phyloP scores from a whole-genome alignment of 2,797 vertebrate genomes.

The Clamator glandarius region DNA sequence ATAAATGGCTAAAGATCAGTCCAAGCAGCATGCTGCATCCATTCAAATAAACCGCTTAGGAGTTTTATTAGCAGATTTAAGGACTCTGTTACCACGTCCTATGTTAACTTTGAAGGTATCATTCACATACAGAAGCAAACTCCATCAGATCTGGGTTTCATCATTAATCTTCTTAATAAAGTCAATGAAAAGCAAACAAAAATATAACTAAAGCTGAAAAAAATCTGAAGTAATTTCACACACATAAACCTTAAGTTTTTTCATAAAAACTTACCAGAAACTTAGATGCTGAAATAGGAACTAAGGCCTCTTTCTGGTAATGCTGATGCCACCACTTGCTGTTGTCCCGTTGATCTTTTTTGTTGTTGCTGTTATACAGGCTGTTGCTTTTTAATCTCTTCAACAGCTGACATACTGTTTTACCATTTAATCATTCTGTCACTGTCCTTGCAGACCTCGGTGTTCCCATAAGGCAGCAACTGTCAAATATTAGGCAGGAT shows the following conservation, averaged over 20 bases:
- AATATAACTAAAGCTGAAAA: not conserved
- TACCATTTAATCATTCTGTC: slow-evolving; percentile 23
- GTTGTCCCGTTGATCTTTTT: slow-evolving; percentile 35
- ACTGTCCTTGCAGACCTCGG: not conserved
- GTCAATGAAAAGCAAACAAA: not conserved
- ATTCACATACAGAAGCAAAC: not conserved
- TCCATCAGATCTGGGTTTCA: not conserved
- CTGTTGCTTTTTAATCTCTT: slow-evolving; percentile 47
- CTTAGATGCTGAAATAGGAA: not conserved
- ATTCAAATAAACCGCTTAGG: not conserved
- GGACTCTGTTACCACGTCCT: not conserved
- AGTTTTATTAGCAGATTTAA: not conserved
- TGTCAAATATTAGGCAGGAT: slow-evolving; percentile 19
- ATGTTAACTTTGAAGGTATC: not conserved
- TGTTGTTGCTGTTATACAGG: not conserved
- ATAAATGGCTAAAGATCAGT: not conserved
- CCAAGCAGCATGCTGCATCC: not conserved
- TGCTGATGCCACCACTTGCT: slow-evolving; percentile 3
- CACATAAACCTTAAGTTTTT: too few species aligned
- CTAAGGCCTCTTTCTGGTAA: not conserved
- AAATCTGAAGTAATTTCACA: not conserved
- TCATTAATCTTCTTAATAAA: not conserved
- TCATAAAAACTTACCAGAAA: too few species aligned
- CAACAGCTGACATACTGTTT: slow-evolving; percentile 40
- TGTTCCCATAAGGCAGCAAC: slow-evolving; percentile 12